A percentile compares a stretch with the other conserved stretches of the same genome.
phyloP scores from a whole-genome alignment of 2,888 invertebrate species.

The Cosmia trapezina region DNA sequence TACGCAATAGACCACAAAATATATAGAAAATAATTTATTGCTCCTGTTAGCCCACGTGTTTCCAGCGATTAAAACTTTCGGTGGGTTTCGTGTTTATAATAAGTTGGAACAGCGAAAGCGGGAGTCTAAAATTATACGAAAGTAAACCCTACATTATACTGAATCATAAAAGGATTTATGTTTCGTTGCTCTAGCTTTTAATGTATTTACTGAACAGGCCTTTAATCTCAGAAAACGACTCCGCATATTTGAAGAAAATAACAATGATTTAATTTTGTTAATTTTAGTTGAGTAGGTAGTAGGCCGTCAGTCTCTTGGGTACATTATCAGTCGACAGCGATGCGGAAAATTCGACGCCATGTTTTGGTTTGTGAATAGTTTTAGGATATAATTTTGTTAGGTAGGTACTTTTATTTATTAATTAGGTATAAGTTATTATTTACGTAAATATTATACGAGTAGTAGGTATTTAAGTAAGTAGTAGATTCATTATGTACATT shows the following conservation, averaged over 20 bases:
- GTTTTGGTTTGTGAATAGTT: too few relatives aligned
- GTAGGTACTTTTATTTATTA: too few relatives aligned
- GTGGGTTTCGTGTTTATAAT: constrained; percentile 51
- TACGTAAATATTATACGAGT: too few relatives aligned
- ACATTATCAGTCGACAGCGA: too few relatives aligned
- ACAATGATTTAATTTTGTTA: background rate
- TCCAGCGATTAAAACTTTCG: constrained; percentile 43
- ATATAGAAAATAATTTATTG: background rate
- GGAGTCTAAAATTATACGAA: constrained; percentile 39
- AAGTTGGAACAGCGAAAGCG: constrained; percentile 25
- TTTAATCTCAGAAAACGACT: constrained; percentile 15
- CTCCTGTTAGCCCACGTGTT: constrained; percentile 8
- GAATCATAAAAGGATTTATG: constrained; percentile 44
- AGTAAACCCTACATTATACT: constrained; percentile 27
- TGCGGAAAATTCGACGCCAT: too few relatives aligned
- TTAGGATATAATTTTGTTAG: too few relatives aligned
- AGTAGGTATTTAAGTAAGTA: background rate
- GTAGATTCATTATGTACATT: background rate
- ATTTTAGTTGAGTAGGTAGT: background rate
- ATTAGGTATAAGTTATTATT: too few relatives aligned
- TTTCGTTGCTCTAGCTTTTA: constrained; percentile 22
- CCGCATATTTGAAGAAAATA: constrained; percentile 10
- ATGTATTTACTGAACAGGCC: constrained; percentile 10
- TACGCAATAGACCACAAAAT: too few relatives aligned
- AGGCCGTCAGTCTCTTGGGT: too few relatives aligned